Conservation (phyloP, 1,140 invertebrate species). For the Stegodyphus mimosarum region DNA sequence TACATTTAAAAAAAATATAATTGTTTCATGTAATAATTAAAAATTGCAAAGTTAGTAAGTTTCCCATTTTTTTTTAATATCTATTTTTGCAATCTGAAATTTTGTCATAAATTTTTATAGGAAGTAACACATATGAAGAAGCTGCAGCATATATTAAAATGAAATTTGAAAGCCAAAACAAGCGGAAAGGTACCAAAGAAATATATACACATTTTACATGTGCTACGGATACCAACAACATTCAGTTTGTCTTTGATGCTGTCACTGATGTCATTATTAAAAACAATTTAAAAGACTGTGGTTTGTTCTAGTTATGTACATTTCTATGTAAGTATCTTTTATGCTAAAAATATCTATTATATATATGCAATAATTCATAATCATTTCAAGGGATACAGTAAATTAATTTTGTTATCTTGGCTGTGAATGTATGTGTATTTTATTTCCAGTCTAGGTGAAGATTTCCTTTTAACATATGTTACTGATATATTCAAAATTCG, state of each 20-base stretch:
- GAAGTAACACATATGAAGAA: conserved; percentile 86
- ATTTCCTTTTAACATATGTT: no score
- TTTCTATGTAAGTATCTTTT: conserved; percentile 23
- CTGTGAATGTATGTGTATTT: no score
- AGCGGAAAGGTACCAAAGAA: conserved; percentile 84
- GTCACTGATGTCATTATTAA: conserved; percentile 94
- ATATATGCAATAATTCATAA: no score
- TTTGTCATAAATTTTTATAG: conserved; percentile 68
- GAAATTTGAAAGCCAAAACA: conserved; percentile 90
- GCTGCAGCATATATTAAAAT: conserved; percentile 88
- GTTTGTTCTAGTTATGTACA: conserved; percentile 74
- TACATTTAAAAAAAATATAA: no score
- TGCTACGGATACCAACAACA: conserved; percentile 91
- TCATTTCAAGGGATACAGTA: no score
- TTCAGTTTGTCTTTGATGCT: conserved; percentile 90
- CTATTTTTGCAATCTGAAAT: not conserved
- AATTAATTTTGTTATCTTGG: no score
- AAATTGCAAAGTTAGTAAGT: not conserved
- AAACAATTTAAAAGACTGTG: conserved; percentile 92
- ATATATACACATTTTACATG: conserved; percentile 94
- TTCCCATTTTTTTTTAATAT: conserved; percentile 30
- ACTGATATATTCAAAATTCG: no score
- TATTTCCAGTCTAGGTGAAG: no score
- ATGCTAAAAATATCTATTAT: not conserved
- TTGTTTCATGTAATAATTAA: no score